Base-by-base conservation (phyloP, 2,797 vertebrate genomes). In the Chiloscyllium punctatum region DNA sequence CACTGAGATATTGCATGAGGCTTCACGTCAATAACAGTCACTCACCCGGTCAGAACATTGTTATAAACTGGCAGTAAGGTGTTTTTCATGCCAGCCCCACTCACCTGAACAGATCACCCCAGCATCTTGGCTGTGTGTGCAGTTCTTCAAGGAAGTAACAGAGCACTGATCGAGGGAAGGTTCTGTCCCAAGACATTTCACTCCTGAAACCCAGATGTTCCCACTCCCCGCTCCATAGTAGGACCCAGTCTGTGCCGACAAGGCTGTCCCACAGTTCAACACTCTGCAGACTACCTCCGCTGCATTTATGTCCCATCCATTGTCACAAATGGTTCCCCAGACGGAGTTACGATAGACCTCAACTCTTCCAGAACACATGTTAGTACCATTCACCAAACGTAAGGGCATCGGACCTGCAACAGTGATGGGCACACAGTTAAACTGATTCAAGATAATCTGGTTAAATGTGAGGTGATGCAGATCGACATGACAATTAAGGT, bases 21-120 rank as follows among this genome's bases (percentile, higher is more conserved):
- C 9, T 62, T 62, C 57, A 62, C 57, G 11, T 62, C 8, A 62
- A 62, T 62, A 62, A 62, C 57, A 62, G 57, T 62, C 11, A 8
- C 57, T 62, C 9, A 62, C 57, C 57, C 7, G 11, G 57, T 62
- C 57, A 62, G 57, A 62, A 9, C 57, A 62, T 62, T 62, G 8
- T 62, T 62, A 11, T 62, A 62, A 62, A 62, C 57, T 62, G 9
- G 57, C 57, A 62, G 7, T 8, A 62, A 62, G 57, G 57, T 62
- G 9, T 8, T 62, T 62, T 9, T 62, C 11, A 62, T 8, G 57
- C 57, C 9, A 62, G 57, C 57, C 37, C 18, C n/a, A 48, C 82
- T 48, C 37, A 96, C 95, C 95, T 86, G 95, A 94, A 42, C 95
- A 96, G 16, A 37, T 51, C 5, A 96, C 95, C 42, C 91, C 95